Percentiles rank a stretch among this genome's conserved stretches.
Conservation (phyloP, 2,113 vertebrate genomes). For the Sinocyclocheilus grahami region DNA sequence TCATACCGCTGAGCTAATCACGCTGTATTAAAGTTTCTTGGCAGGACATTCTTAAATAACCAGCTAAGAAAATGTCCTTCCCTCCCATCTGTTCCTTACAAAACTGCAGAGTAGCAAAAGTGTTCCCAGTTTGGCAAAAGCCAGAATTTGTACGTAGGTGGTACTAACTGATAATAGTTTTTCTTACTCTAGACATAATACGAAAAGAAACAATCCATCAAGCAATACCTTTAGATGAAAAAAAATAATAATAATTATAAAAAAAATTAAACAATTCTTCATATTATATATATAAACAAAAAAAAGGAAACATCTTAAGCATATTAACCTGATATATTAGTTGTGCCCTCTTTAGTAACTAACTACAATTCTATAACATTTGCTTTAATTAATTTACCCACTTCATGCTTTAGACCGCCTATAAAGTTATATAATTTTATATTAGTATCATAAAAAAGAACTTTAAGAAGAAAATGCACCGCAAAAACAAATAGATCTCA, state of each 20-base stretch:
- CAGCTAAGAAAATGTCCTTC: constrained; percentile 61
- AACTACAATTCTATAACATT: constrained; percentile 41
- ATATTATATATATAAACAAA: background rate
- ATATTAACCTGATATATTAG: constrained; percentile 60
- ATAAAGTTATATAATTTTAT: constrained; percentile 49
- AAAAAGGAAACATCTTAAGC: constrained; percentile 52
- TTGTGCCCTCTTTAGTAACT: constrained; percentile 45
- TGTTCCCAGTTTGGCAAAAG: constrained; percentile 41
- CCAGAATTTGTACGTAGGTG: constrained; percentile 39
- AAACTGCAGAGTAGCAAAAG: constrained; percentile 61
- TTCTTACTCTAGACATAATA: background rate
- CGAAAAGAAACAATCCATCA: background rate
- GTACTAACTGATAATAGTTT: background rate
- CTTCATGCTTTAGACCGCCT: constrained; percentile 59
- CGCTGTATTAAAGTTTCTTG: constrained; percentile 55
- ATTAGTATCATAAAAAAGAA: constrained; percentile 44
- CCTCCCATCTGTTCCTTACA: constrained; percentile 65
- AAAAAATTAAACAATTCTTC: constrained; percentile 50
- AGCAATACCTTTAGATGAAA: background rate
- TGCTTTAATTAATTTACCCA: constrained; percentile 30
- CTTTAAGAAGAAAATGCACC: constrained; percentile 39
- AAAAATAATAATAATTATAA: constrained; percentile 7
- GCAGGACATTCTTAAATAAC: constrained; percentile 68
- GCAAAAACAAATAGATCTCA: constrained; percentile 44
- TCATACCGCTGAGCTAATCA: constrained; percentile 46